Percentiles rank a stretch among this genome's conserved stretches.
These are phyloP conservation scores for Paedocypris micromegethes DNA, from an alignment of 2,797 vertebrate genomes.

Conservation along the genomic window DNA sequence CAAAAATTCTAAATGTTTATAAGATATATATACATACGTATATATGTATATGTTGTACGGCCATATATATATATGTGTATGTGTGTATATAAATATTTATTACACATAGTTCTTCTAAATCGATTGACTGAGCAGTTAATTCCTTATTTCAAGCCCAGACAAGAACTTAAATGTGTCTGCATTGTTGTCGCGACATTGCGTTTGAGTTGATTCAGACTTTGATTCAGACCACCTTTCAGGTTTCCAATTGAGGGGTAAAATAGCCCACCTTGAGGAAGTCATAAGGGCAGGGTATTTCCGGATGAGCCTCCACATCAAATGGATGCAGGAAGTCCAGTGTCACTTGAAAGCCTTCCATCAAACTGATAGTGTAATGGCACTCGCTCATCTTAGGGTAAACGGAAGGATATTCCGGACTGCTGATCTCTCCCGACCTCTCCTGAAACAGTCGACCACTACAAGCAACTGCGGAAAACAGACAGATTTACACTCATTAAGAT, in stretches of 20 bases:
- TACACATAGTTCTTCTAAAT: too few species aligned
- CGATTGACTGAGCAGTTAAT: too few species aligned
- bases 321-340: constrained; percentile 70
- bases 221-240: neutral
- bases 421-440: constrained; percentile 64
- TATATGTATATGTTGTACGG: too few species aligned
- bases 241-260: constrained; percentile 9
- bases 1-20: too few species aligned
- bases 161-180: too few species aligned
- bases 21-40: too few species aligned
- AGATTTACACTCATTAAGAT: constrained; percentile 10
- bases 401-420: constrained; percentile 69
- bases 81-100: too few species aligned
- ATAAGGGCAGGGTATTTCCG: constrained; percentile 69
- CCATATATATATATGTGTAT: too few species aligned
- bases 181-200: too few species aligned
- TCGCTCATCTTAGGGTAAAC: constrained; percentile 71
- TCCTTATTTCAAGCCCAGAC: too few species aligned
- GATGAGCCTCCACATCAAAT: constrained; percentile 76
- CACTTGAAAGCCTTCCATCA: constrained; percentile 71
- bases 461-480: constrained; percentile 55
- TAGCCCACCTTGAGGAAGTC: constrained; percentile 74
- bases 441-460: constrained; percentile 67
- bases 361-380: constrained; percentile 69
- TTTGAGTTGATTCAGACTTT: constrained; percentile 7